phyloP scores from a whole-genome alignment of 30 jellyfish, hydroid and myxozoan genomes.

The Hydractinia echinata region DNA sequence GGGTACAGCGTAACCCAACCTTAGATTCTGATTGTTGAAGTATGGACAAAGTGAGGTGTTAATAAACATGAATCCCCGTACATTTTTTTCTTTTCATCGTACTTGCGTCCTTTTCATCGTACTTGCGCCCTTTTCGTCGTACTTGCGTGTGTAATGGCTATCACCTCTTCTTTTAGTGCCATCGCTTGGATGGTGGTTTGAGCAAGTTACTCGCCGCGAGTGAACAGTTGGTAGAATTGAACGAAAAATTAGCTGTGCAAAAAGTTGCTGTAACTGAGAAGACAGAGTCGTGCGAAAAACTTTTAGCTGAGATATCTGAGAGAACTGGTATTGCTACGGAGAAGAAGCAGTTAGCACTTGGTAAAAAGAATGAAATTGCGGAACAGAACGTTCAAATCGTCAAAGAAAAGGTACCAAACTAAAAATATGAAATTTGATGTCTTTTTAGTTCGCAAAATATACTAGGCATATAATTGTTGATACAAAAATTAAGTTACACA shows the following conservation, averaged over 20 bases:
- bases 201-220: slow-evolving; percentile 88
- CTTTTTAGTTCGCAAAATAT: no score
- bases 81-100: no score
- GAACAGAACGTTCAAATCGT: slow-evolving; percentile 75
- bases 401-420: slow-evolving; percentile 64
- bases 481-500: no score
- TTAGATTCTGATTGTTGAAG: no score
- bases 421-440: not conserved
- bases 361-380: slow-evolving; percentile 80
- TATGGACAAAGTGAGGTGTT: no score
- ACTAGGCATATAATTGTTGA: no score
- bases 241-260: slow-evolving; percentile 81
- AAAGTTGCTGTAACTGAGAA: slow-evolving; percentile 97
- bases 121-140: no score
- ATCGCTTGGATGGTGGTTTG: slow-evolving; percentile 92
- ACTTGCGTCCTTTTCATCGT: no score
- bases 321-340: slow-evolving; percentile 79
- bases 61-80: no score
- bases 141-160: no score
- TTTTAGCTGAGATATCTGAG: slow-evolving; percentile 77
- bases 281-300: slow-evolving; percentile 86
- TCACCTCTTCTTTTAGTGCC: slow-evolving; percentile 54
- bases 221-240: slow-evolving; percentile 80
- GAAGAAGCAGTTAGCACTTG: slow-evolving; percentile 79
- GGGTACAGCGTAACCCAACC: no score